A percentile compares a stretch with the other conserved stretches of the same genome.
phyloP scores from a whole-genome alignment of 2,888 invertebrate genomes.

The Globia sparganii region DNA sequence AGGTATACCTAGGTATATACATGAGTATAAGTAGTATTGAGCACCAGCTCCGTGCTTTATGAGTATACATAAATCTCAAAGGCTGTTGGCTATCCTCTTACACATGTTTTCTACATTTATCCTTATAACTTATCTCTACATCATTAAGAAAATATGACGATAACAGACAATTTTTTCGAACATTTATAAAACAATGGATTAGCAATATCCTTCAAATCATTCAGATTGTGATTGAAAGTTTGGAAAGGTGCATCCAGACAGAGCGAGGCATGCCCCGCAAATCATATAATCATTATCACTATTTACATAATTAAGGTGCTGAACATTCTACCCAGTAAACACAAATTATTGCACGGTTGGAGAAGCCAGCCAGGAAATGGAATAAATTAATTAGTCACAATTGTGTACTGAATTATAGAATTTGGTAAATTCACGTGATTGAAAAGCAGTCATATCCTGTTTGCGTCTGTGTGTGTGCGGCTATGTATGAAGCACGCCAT shows the following conservation, averaged over 20 bases:
- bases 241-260: too few species aligned
- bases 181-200: background rate
- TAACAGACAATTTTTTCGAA: too few species aligned
- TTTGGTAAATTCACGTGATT: slow-evolving; percentile 22
- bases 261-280: too few species aligned
- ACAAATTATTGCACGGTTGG: background rate
- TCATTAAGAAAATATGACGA: slow-evolving; percentile 2
- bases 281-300: too few species aligned
- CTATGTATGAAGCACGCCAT: slow-evolving; percentile 1
- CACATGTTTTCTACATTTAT: background rate
- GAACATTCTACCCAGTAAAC: background rate
- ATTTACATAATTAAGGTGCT: background rate
- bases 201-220: background rate
- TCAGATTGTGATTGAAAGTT: background rate
- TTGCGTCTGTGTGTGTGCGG: slow-evolving; percentile 8
- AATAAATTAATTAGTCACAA: slow-evolving; percentile 26
- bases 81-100: background rate
- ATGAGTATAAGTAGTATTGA: background rate
- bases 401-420: slow-evolving; percentile 19
- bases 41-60: background rate
- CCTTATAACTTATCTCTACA: background rate
- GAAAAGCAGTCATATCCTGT: slow-evolving; percentile 49
- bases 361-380: background rate
- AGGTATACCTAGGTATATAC: background rate
- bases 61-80: background rate